These are phyloP conservation scores for Nyctalus aviator DNA, from an alignment of 2,797 vertebrate genomes.

Conservation along the genomic window DNA sequence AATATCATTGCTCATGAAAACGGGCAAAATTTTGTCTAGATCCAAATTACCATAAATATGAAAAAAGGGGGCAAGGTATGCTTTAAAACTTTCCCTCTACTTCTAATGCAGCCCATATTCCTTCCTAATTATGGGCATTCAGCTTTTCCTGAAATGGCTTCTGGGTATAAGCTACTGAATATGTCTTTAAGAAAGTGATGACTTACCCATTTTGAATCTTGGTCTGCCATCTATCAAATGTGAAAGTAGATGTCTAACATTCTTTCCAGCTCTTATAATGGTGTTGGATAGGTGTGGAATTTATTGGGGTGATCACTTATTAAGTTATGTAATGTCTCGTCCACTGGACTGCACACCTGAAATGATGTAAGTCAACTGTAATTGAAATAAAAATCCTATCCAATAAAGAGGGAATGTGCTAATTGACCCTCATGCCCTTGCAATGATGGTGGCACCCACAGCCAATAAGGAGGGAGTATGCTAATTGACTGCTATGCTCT, in stretches of 20 bases:
- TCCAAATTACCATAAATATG: conserved; percentile 44
- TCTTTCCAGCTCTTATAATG: background rate
- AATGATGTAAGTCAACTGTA: too few relatives aligned
- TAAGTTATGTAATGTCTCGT: too few relatives aligned
- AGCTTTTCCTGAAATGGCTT: background rate
- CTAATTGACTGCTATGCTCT: too few relatives aligned
- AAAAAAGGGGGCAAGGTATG: background rate
- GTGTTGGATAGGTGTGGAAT: too few relatives aligned
- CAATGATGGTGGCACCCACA: too few relatives aligned
- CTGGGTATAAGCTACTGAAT: background rate
- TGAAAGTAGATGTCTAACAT: conserved; percentile 9
- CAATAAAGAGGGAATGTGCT: too few relatives aligned
- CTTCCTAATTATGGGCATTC: background rate
- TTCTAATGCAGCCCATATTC: background rate
- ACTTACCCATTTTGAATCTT: conserved; percentile 1
- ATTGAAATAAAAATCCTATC: too few relatives aligned
- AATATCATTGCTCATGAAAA: conserved; percentile 65
- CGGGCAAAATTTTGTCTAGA: conserved; percentile 48
- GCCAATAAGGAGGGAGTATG: too few relatives aligned
- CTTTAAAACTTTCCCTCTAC: background rate
- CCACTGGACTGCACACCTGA: too few relatives aligned
- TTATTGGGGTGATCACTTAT: too few relatives aligned
- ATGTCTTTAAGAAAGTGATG: background rate
- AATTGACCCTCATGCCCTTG: too few relatives aligned
- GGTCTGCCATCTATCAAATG: background rate